A percentile compares a stretch with the other conserved stretches of the same genome.
Evolutionary conservation across 2,888 invertebrate species (phyloP).

Genomic region (Spodoptera littoralis): DNA sequence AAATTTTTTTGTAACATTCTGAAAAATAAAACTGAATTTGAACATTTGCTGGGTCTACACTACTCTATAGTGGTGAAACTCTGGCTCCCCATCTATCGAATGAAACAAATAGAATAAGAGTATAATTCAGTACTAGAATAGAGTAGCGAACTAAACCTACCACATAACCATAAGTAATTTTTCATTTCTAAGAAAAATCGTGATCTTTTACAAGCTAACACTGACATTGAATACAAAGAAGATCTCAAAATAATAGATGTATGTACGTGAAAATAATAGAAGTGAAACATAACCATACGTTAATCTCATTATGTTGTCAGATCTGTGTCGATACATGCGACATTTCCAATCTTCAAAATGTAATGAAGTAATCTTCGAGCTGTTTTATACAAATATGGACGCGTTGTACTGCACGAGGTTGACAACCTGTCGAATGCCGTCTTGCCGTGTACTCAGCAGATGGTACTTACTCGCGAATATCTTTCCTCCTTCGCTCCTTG

Average conservation of each 20-base stretch:
- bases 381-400: conserved; percentile 25
- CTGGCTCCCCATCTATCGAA: too few relatives aligned
- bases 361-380: conserved; percentile 29
- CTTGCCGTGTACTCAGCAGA: not conserved
- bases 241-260: not conserved
- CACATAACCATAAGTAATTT: too few relatives aligned
- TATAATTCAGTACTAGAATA: too few relatives aligned
- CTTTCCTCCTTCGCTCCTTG: conserved; percentile 31
- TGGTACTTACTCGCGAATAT: not conserved
- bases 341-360: conserved; percentile 3
- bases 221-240: not conserved
- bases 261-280: not conserved
- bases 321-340: conserved; percentile 17
- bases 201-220: too few relatives aligned
- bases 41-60: too few relatives aligned
- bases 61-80: too few relatives aligned
- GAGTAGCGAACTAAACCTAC: too few relatives aligned
- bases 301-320: conserved; percentile 17
- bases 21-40: too few relatives aligned
- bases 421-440: conserved; percentile 12
- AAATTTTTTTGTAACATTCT: too few relatives aligned
- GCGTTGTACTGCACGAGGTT: conserved; percentile 20
- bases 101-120: too few relatives aligned
- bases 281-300: not conserved
- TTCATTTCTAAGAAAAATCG: too few relatives aligned